phyloP scores from a whole-genome alignment of 1,140 invertebrate genomes.

The Drosophila jambulina region DNA sequence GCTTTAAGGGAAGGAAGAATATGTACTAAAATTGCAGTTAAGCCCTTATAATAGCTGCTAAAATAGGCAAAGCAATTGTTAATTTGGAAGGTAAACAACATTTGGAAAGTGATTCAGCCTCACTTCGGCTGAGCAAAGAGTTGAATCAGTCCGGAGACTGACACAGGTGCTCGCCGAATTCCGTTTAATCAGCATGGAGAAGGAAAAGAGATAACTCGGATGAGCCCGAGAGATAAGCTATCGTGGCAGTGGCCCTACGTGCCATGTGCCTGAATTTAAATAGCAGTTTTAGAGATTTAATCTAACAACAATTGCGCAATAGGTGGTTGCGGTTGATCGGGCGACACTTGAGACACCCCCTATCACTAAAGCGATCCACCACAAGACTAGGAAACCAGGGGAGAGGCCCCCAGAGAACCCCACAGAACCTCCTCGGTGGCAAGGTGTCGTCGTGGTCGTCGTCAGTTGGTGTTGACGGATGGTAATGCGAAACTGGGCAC shows the following conservation, averaged over 20 bases:
- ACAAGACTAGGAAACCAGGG: constrained; percentile 38
- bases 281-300: constrained; percentile 41
- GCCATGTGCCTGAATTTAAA: constrained; percentile 42
- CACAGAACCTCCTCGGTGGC: constrained; percentile 12
- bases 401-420: constrained; percentile 10
- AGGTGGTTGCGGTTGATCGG: constrained; percentile 33
- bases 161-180: constrained; percentile 22
- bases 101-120: constrained; percentile 27
- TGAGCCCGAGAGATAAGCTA: constrained; percentile 45
- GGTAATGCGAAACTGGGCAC: constrained; percentile 30
- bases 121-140: not conserved
- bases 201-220: constrained; percentile 33
- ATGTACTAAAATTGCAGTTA: not conserved
- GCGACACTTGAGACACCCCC: constrained; percentile 12
- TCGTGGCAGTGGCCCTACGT: constrained; percentile 32
- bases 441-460: constrained; percentile 24
- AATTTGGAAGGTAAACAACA: constrained; percentile 1
- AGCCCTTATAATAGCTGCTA: constrained; percentile 1
- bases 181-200: constrained; percentile 13
- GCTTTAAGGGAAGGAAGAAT: constrained; percentile 9
- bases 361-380: constrained; percentile 40
- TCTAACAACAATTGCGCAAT: constrained; percentile 51
- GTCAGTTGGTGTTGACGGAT: constrained; percentile 24
- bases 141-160: constrained; percentile 27
- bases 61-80: not conserved